Base-by-base conservation (phyloP, 2,888 invertebrate species). In the Drosophila anomalata region DNA sequence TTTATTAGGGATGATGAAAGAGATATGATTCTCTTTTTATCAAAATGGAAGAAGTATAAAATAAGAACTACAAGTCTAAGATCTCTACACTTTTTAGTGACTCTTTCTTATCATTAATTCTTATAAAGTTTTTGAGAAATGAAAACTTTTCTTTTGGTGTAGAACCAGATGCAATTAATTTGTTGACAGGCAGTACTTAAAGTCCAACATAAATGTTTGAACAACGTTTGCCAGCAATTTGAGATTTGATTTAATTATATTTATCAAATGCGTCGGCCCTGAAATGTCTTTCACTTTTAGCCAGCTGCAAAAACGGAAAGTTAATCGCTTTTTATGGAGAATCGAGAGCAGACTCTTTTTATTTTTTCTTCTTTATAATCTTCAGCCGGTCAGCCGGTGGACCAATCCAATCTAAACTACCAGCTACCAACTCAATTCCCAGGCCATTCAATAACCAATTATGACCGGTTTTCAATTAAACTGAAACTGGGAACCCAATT, bases 291-390 rank as follows among this genome's bases (percentile, higher is more conserved):
- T 66, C 65, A 57, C 65, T 52, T 71, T 60, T 33, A 36, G 61
- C 53, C 57, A 62, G 85, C 46, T 82, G 77, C 61, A 65, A 82
- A 79, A 85, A 79, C 83, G 77, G 83, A 85, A 79, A 79, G 79
- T 79, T 69, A 59, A 60, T 53, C 73, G 63, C 48, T 50, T 60
- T 44, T 29, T 65, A 42, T 59, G 52, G 60, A 80, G 81, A 73
- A 83, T 79, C 69, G 77, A 79, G 77, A 59, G 73, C 83, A 77
- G 55, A 73, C 51, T 65, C 24, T 60, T 51, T 36, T 36, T 36
- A n/a, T n/a, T 36, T n/a, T 36, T 36, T 36, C 36, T 36, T 36
- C 14, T 60, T 69, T 46, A 14, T 41, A 42, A 68, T 66, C 52
- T 46, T 55, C 46, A 26, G 20, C 31, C 44, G 56, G 8, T 36